Percentiles rank a stretch among this genome's conserved stretches.
phyloP scores from a whole-genome alignment of 1,140 invertebrate genomes.

The Teleogryllus occipitalis region DNA sequence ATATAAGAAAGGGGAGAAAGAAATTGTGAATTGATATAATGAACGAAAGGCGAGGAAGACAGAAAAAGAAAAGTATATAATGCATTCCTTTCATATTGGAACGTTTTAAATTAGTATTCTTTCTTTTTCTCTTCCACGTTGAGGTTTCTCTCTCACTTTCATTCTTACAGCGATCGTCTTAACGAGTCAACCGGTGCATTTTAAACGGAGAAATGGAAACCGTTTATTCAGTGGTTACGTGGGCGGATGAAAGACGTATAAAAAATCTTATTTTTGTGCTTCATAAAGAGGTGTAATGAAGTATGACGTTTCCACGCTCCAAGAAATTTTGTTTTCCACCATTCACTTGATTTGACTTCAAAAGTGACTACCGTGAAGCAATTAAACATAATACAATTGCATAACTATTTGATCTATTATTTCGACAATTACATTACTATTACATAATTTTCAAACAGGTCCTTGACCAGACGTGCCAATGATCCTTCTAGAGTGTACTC shows the following conservation, averaged over 20 bases:
- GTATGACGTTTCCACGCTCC: neutral
- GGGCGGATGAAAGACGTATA: neutral
- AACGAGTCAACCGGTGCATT: neutral
- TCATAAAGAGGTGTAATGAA: neutral
- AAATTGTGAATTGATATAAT: neutral
- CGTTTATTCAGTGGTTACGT: neutral
- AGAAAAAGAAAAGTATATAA: neutral
- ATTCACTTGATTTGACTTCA: neutral
- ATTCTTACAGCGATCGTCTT: neutral
- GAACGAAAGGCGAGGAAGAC: neutral
- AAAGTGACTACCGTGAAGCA: no score
- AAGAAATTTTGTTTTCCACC: neutral
- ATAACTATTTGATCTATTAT: no score
- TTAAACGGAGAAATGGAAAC: neutral
- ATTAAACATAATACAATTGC: no score
- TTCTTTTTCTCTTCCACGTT: neutral
- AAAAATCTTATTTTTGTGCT: neutral
- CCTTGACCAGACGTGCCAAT: no score
- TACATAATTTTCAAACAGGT: no score
- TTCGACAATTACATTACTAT: no score
- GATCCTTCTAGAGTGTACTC: no score
- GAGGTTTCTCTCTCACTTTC: neutral
- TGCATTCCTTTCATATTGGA: constrained; percentile 1
- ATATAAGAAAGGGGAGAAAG: neutral
- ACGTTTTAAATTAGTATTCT: neutral